Evolutionary conservation across 2,113 vertebrate species (phyloP).

Genomic region (Lycaon pictus): DNA sequence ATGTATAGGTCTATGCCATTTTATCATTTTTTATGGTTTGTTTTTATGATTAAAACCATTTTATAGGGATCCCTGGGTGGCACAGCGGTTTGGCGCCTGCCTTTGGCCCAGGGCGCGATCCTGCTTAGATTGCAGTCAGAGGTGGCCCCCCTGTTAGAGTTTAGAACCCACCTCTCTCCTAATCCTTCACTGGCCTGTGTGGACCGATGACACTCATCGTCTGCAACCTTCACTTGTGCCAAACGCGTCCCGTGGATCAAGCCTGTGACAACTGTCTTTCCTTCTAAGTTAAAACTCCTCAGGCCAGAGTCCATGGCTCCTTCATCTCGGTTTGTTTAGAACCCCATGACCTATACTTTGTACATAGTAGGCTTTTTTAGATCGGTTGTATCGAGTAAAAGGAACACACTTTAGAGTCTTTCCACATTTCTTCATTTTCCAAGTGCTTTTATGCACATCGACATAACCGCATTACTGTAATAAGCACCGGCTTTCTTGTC

Average conservation of each 20-base stretch:
- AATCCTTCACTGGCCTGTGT: not conserved
- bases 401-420: not conserved
- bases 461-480: not conserved
- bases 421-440: not conserved
- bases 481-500: constrained; percentile 38
- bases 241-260: not conserved
- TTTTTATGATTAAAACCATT: no score
- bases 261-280: not conserved
- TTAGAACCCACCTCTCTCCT: not conserved
- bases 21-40: no score
- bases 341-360: not conserved
- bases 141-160: not conserved
- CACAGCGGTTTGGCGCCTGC: no score
- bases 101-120: no score
- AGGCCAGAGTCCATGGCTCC: not conserved
- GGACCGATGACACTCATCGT: not conserved
- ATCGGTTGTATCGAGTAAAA: not conserved
- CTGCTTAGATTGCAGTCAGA: not conserved
- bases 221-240: not conserved
- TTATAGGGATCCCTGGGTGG: no score
- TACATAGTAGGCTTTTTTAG: not conserved
- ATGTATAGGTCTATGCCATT: no score
- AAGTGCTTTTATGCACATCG: not conserved
- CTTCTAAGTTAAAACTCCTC: not conserved
- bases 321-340: not conserved